Percentiles rank a stretch among this genome's conserved stretches.
Evolutionary conservation across 2,888 invertebrate species (phyloP).

Genomic region (Lordiphosa andalusiaca): DNA sequence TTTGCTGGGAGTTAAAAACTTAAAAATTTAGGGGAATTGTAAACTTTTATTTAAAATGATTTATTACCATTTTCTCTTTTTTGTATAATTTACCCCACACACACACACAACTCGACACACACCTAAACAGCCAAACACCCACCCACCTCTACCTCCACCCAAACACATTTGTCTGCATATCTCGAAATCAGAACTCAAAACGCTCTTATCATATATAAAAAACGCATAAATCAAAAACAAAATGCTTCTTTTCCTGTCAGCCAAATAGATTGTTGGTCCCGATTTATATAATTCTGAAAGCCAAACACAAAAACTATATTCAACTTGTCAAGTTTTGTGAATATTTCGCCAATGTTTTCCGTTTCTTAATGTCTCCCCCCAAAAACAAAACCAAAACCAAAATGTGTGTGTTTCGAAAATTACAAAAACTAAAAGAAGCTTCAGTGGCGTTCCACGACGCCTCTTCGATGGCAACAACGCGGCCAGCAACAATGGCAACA

Average conservation of each 20-base stretch:
- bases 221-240: slow-evolving; percentile 25
- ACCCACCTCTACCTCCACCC: neutral
- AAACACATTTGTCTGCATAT: slow-evolving; percentile 3
- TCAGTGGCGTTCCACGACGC: slow-evolving; percentile 80
- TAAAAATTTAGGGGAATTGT: no score
- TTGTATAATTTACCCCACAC: slow-evolving; percentile 2
- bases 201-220: slow-evolving; percentile 16
- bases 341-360: slow-evolving; percentile 49
- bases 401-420: slow-evolving; percentile 44
- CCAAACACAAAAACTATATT: slow-evolving; percentile 11
- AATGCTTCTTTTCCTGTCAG: slow-evolving; percentile 22
- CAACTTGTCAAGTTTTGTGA: slow-evolving; percentile 31
- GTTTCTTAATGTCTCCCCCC: slow-evolving; percentile 38
- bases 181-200: slow-evolving; percentile 3
- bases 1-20: no score
- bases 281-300: neutral
- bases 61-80: neutral
- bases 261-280: slow-evolving; percentile 8
- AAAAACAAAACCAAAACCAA: slow-evolving; percentile 20
- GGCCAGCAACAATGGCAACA: slow-evolving; percentile 26
- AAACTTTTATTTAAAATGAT: no score
- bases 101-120: slow-evolving; percentile 8
- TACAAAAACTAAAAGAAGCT: slow-evolving; percentile 69
- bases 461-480: slow-evolving; percentile 77
- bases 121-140: neutral